Conservation (phyloP, 2,888 invertebrate genomes). For the Petrolisthes cinctipes region DNA sequence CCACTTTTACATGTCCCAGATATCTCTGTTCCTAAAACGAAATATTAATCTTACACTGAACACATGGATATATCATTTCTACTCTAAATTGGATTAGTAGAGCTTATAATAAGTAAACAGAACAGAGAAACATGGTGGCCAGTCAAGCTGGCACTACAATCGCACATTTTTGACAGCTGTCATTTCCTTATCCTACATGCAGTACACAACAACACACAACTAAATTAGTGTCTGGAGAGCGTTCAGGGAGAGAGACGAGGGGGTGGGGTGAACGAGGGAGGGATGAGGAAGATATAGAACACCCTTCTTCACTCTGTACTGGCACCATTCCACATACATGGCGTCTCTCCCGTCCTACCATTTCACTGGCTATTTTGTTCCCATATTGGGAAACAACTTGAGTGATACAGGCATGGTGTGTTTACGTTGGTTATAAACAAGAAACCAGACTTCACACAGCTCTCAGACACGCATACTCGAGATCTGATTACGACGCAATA, state of each 20-base stretch:
- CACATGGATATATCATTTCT: no score
- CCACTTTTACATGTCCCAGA: no score
- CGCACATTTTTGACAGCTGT: no score
- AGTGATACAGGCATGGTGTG: constrained; percentile 10
- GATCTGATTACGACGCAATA: no score
- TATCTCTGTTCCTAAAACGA: no score
- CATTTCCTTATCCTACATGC: no score
- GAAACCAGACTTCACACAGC: neutral
- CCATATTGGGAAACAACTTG: constrained; percentile 10
- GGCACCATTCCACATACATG: constrained; percentile 5
- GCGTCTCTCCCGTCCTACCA: neutral
- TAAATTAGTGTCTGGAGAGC: neutral
- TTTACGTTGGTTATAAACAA: constrained; percentile 9
- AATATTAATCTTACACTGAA: no score
- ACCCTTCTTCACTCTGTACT: neutral
- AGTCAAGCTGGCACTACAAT: no score
- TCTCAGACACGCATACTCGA: neutral
- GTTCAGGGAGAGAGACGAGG: neutral
- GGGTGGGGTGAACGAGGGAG: neutral
- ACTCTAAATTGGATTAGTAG: no score
- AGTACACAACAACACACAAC: no score
- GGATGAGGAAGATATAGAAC: neutral
- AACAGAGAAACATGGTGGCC: no score
- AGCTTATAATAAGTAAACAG: no score
- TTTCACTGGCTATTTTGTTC: neutral